These are phyloP conservation scores for Pogonognathellus flavescens DNA, from an alignment of 1,140 invertebrate genomes.

Conservation along the genomic window DNA sequence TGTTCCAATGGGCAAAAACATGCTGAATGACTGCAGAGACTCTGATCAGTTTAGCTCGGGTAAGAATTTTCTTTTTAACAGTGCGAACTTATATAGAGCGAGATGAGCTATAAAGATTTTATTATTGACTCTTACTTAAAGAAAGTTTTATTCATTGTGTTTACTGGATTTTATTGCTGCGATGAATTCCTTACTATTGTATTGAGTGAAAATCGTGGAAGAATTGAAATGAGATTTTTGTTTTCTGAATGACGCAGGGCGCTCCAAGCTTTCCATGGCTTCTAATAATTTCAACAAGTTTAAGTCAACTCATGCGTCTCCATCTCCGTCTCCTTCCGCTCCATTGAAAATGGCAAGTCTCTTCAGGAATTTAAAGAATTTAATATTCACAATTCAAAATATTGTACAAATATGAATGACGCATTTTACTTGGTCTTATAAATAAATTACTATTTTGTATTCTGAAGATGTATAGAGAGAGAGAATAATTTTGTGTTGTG, in stretches of 20 bases:
- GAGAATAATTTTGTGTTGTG: too few relatives aligned
- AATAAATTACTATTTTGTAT: neutral
- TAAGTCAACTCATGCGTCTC: slow-evolving; percentile 65
- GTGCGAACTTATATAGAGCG: neutral
- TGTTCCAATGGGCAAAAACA: slow-evolving; percentile 58
- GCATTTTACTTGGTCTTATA: too few relatives aligned
- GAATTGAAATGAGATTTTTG: slow-evolving; percentile 38
- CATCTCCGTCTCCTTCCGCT: slow-evolving; percentile 66
- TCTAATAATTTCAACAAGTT: slow-evolving; percentile 67
- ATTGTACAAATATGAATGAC: too few relatives aligned
- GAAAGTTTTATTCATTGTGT: slow-evolving; percentile 27
- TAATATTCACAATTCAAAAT: slow-evolving; percentile 5
- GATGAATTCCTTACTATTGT: neutral
- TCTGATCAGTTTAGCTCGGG: slow-evolving; percentile 67
- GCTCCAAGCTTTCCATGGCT: slow-evolving; percentile 66
- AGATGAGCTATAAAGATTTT: slow-evolving; percentile 30
- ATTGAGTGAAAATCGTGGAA: neutral
- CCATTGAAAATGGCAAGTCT: slow-evolving; percentile 66
- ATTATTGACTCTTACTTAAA: slow-evolving; percentile 32
- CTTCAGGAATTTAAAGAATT: slow-evolving; percentile 36
- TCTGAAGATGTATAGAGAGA: too few relatives aligned
- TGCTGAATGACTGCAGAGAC: slow-evolving; percentile 60
- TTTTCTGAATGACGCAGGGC: slow-evolving; percentile 52
- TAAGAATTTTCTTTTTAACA: slow-evolving; percentile 35
- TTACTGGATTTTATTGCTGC: slow-evolving; percentile 29